Evolutionary conservation across 30 jellyfish, hydroid and myxozoan species (phyloP).

Genomic region (Nemopilema nomurai): DNA sequence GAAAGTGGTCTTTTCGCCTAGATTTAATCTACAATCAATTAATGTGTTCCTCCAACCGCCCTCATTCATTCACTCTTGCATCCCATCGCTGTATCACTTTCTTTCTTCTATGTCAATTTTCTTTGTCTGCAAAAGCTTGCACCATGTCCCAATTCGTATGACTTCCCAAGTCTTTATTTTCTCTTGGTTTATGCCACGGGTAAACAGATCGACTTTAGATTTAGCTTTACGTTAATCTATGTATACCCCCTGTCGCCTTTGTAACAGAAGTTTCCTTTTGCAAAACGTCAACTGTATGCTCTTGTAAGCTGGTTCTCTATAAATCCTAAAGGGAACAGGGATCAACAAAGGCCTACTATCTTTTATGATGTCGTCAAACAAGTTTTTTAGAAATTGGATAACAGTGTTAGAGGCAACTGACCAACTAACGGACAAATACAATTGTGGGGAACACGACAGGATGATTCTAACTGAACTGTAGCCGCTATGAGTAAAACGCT

Average conservation of each 20-base stretch:
- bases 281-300: background rate
- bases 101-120: background rate
- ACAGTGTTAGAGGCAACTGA: conserved; percentile 30
- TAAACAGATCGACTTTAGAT: conserved; percentile 8
- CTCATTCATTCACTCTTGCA: background rate
- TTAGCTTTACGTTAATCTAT: background rate
- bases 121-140: background rate
- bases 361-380: background rate
- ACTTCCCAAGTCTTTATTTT: background rate
- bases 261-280: background rate
- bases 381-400: conserved; percentile 23
- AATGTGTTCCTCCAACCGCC: background rate
- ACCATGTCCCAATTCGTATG: background rate
- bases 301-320: background rate
- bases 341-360: conserved; percentile 32
- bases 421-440: conserved; percentile 36
- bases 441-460: conserved; percentile 18
- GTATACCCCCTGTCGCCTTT: background rate
- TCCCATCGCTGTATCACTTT: background rate
- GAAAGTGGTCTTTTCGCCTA: background rate
- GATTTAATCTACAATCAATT: background rate
- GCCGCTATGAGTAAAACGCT: conserved; percentile 13
- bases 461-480: conserved; percentile 1
- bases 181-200: conserved; percentile 25
- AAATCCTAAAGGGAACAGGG: background rate